Conservation (phyloP, 2,888 invertebrate species). For the Hydrotaea diabolus region DNA sequence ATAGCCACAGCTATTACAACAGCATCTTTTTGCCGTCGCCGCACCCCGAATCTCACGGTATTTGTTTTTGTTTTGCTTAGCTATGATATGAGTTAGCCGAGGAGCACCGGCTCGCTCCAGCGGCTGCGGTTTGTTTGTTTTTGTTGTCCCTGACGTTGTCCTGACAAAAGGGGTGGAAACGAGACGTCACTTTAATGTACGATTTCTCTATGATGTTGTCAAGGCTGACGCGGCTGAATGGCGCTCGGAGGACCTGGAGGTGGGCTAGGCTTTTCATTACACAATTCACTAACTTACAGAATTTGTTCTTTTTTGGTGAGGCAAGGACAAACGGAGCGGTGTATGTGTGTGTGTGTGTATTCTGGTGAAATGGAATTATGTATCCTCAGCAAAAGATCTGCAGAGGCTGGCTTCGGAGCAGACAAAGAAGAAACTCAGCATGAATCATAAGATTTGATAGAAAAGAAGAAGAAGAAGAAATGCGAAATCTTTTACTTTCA, state of each 20-base stretch:
- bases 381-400: constrained; percentile 7
- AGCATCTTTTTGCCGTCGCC: constrained; percentile 33
- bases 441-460: constrained; percentile 33
- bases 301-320: not conserved
- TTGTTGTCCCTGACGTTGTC: not conserved
- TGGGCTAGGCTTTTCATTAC: not conserved
- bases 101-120: not conserved
- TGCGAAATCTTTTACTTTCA: not conserved
- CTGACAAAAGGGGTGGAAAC: constrained; percentile 17
- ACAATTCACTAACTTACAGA: constrained; percentile 9
- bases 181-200: constrained; percentile 18
- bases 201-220: constrained; percentile 11
- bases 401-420: not conserved
- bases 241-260: not conserved
- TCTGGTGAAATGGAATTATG: constrained; percentile 5
- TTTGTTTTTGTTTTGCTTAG: too few species aligned
- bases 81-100: not conserved
- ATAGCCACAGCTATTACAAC: constrained; percentile 48
- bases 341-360: not conserved
- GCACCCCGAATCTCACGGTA: not conserved
- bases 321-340: not conserved
- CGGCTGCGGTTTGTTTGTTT: not conserved
- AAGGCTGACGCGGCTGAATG: not conserved
- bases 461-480: not conserved
- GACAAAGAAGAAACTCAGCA: constrained; percentile 37